Percentiles rank a stretch among this genome's conserved stretches.
phyloP scores from a whole-genome alignment of 2,888 invertebrate species.

The Pachycephus smyrnensis region DNA sequence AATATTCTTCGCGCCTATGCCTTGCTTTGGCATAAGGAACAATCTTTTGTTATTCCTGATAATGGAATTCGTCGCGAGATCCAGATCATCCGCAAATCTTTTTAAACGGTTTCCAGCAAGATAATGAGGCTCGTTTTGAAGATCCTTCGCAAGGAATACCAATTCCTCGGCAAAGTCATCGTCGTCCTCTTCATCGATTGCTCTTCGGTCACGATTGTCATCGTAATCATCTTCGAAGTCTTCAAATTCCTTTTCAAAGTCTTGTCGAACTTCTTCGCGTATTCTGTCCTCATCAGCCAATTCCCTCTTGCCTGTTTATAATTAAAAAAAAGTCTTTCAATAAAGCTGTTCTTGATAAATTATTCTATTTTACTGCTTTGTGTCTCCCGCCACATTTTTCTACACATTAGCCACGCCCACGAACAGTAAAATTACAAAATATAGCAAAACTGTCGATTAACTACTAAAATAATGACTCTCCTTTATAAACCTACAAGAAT shows the following conservation, averaged over 20 bases:
- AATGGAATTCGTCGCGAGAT: slow-evolving; percentile 15
- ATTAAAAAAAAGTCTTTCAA: background rate
- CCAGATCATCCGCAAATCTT: slow-evolving; percentile 7
- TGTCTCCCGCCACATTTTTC: background rate
- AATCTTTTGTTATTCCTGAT: slow-evolving; percentile 7
- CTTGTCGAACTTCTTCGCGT: slow-evolving; percentile 21
- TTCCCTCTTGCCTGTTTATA: slow-evolving; percentile 50
- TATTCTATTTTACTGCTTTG: background rate
- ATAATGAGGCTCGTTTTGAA: background rate
- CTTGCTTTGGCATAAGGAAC: slow-evolving; percentile 1
- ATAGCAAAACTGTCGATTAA: background rate
- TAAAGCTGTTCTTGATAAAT: background rate
- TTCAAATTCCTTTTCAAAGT: slow-evolving; percentile 28
- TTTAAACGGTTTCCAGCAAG: slow-evolving; percentile 6
- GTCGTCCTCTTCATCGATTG: slow-evolving; percentile 54
- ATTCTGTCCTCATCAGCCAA: slow-evolving; percentile 30
- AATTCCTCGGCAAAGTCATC: slow-evolving; percentile 49
- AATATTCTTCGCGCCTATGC: slow-evolving; percentile 16
- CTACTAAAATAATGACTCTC: background rate
- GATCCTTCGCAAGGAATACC: slow-evolving; percentile 28
- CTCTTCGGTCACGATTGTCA: slow-evolving; percentile 44
- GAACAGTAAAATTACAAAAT: too few relatives aligned
- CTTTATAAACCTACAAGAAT: background rate
- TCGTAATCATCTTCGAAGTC: slow-evolving; percentile 32
- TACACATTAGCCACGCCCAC: background rate